Conservation (phyloP, 2,888 invertebrate genomes). For the Trissolcus brochymenae region DNA sequence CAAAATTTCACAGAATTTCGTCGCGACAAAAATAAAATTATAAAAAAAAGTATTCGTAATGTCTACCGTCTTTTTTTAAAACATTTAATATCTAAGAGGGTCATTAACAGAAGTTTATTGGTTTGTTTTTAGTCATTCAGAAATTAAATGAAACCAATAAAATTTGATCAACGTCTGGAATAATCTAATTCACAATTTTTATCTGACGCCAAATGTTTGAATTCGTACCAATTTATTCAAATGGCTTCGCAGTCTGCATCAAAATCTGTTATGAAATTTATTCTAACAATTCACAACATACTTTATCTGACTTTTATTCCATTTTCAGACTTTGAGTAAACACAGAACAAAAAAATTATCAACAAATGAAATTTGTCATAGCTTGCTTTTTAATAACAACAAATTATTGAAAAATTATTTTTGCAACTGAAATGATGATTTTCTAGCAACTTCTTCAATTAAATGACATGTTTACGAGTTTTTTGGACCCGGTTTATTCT, state of each 20-base stretch:
- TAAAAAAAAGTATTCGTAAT: neutral
- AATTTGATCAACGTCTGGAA: neutral
- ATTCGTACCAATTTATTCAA: constrained; percentile 2
- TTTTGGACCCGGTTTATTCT: too few species aligned
- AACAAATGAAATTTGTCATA: neutral
- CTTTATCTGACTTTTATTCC: neutral
- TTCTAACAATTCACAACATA: neutral
- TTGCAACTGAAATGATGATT: neutral
- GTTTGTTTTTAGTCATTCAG: too few species aligned
- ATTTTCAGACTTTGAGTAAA: neutral
- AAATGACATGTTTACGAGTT: too few species aligned
- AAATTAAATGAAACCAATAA: too few species aligned
- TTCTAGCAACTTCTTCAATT: too few species aligned
- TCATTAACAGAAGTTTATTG: too few species aligned
- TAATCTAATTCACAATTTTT: neutral
- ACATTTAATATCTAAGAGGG: too few species aligned
- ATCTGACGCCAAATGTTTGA: neutral
- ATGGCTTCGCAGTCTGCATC: neutral
- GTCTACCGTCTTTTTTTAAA: neutral
- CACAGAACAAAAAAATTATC: neutral
- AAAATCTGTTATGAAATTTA: neutral
- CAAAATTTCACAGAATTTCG: neutral
- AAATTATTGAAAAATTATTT: neutral
- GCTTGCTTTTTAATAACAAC: neutral
- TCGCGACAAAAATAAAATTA: neutral